Evolutionary conservation across 2,888 invertebrate genomes (phyloP).

Genomic region (Brachycybe producta): DNA sequence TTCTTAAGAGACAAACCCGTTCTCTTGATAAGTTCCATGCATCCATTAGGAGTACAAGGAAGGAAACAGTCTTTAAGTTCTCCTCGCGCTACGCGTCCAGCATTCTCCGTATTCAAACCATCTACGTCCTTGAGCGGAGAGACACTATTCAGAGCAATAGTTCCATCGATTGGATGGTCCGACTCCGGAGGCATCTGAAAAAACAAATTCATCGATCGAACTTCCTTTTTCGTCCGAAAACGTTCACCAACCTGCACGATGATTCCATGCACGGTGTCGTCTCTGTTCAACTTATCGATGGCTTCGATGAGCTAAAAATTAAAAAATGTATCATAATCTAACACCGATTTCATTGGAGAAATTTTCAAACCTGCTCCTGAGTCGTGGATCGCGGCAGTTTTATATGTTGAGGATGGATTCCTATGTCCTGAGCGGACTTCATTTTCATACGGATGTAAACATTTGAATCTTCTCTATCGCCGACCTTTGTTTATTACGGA

Average conservation of each 20-base stretch:
- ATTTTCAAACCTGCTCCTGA: constrained; percentile 51
- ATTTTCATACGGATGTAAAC: constrained; percentile 96
- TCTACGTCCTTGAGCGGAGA: constrained; percentile 87
- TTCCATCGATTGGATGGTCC: constrained; percentile 65
- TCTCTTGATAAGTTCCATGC: constrained; percentile 76
- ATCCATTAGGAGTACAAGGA: constrained; percentile 94
- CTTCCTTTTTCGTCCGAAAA: constrained; percentile 2
- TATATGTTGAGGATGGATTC: constrained; percentile 67
- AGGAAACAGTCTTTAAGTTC: constrained; percentile 70
- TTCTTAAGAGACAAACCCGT: constrained; percentile 31
- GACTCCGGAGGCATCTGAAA: constrained; percentile 71
- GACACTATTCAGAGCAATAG: constrained; percentile 75
- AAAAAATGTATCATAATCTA: constrained; percentile 14
- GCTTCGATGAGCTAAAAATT: constrained; percentile 49
- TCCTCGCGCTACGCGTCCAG: constrained; percentile 80
- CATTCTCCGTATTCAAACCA: constrained; percentile 91
- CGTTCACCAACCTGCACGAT: constrained; percentile 56
- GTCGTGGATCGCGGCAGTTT: constrained; percentile 65
- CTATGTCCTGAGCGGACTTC: constrained; percentile 79
- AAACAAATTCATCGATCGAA: not conserved
- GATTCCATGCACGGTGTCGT: constrained; percentile 77
- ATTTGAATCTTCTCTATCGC: constrained; percentile 90
- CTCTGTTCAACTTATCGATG: constrained; percentile 63
- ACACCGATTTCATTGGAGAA: constrained; percentile 3
- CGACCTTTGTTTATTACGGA: constrained; percentile 54